Evolutionary conservation across 2,888 invertebrate genomes (phyloP), one percentile per base, ranked within the genome.

Genomic region (Amphimallon solstitiale): DNA sequence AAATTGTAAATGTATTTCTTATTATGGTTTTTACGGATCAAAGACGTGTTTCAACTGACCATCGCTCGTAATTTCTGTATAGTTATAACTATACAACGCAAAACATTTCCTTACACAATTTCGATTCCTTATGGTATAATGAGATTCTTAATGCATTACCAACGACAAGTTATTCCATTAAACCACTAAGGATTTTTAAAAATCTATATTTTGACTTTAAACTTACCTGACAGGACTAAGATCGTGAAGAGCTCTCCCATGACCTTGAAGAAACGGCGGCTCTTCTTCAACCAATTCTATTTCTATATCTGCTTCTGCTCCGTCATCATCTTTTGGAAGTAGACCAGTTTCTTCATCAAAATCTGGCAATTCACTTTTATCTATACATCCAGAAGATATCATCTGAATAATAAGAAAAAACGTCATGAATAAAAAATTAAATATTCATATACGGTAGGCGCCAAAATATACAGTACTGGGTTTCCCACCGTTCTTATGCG

Each of bases 221-320:
- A n/a, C 23, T 37, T 64, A 70, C 71, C 74, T 68, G 1, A 97
- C 97, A 0, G 98, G 98, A 65, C 95, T 96, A 2, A 98, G 85
- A 79, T 98, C 97, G 71, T 96, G 93, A 0, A 95, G 82, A 0
- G 95, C 93, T 70, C 97, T 85, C 0, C 97, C 97, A 79, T 97
- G 92, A n/a, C 96, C 94, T 66, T 93, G 90, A 1, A 99, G 85
- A 83, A 99, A 99, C 0, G 98, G 95, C 0, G 99, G 95, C 79
- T 99, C 98, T 63, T 99, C 99, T 82, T 99, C 99, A 0, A 98
- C 98, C 65, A 99, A 85, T 83, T 99, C 99, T 71, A 99, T 98
- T 85, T 97, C 97, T 61, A 97, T 91, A 78, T 99, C 99, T 63
- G 98, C 99, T 79, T 98, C 98, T 17, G 94, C 94, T 66, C 94